Evolutionary conservation across 2,113 vertebrate genomes (phyloP).

Genomic region (Salminus brasiliensis): DNA sequence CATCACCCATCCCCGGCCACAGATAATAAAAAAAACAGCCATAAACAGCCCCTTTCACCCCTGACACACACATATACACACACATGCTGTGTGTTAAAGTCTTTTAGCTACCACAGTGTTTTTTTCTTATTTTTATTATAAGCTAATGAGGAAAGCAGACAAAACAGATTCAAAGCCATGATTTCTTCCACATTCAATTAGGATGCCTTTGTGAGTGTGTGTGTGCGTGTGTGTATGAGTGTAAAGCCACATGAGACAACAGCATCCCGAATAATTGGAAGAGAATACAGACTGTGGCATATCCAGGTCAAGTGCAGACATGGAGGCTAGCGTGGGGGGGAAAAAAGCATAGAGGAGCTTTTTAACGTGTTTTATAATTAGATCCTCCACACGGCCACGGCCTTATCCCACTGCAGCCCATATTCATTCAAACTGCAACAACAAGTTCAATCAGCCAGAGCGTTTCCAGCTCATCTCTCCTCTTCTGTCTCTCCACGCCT

Average conservation of each 20-base stretch:
- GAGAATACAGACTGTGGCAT: conserved; percentile 53
- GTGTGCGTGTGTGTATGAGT: conserved; percentile 6
- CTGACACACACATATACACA: background rate
- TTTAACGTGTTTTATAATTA: conserved; percentile 48
- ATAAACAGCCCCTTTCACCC: conserved; percentile 13
- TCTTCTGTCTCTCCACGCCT: conserved; percentile 25
- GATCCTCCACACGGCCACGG: conserved; percentile 40
- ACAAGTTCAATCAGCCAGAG: conserved; percentile 51
- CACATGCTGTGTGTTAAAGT: background rate
- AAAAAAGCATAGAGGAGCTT: conserved; percentile 29
- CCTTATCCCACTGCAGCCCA: conserved; percentile 45
- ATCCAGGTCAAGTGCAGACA: conserved; percentile 55
- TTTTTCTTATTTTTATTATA: conserved; percentile 20
- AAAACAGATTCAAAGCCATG: conserved; percentile 2
- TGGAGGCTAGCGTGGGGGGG: conserved; percentile 37
- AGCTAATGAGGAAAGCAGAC: conserved; percentile 7
- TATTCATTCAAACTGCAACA: conserved; percentile 54
- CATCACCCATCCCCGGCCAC: conserved; percentile 24
- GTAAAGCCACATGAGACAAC: conserved; percentile 34
- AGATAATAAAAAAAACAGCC: conserved; percentile 30
- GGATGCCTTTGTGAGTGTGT: background rate
- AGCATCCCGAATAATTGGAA: conserved; percentile 53
- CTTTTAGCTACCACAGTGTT: background rate
- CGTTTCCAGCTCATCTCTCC: conserved; percentile 33
- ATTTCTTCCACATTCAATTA: conserved; percentile 24